Evolutionary conservation across 2,888 invertebrate species (phyloP).

Genomic region (Drosophila acutilabella): DNA sequence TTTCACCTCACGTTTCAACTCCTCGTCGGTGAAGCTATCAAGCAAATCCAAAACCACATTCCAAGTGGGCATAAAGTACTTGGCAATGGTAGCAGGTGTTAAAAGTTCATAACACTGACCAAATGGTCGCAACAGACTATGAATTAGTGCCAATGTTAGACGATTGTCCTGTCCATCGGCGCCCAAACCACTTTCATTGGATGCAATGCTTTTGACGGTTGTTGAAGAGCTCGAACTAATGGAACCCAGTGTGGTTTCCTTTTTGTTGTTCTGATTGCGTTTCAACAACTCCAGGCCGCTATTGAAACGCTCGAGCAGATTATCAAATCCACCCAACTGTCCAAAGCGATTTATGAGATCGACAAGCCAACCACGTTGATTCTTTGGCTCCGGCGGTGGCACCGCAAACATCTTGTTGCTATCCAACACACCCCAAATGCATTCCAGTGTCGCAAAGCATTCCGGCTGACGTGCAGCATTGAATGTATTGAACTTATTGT

Average conservation of each 20-base stretch:
- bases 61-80: constrained; percentile 96
- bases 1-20: constrained; percentile 97
- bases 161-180: constrained; percentile 80
- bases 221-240: constrained; percentile 10
- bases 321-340: constrained; percentile 94
- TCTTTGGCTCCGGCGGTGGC: constrained; percentile 91
- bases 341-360: constrained; percentile 98
- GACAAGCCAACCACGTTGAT: constrained; percentile 97
- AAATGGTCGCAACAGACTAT: constrained; percentile 94
- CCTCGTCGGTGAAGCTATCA: constrained; percentile 97
- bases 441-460: constrained; percentile 82
- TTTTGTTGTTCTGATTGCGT: constrained; percentile 84
- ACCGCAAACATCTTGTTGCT: constrained; percentile 88
- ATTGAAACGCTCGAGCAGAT: constrained; percentile 93
- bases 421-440: constrained; percentile 87
- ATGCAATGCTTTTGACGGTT: constrained; percentile 27
- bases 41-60: constrained; percentile 95
- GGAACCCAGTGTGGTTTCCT: constrained; percentile 1
- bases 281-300: constrained; percentile 88
- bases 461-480: constrained; percentile 84
- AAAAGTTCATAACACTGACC: constrained; percentile 96
- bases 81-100: constrained; percentile 95
- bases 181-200: constrained; percentile 44
- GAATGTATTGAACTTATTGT: constrained; percentile 92
- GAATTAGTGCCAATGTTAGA: constrained; percentile 91